A percentile compares a stretch with the other conserved stretches of the same genome.
These are phyloP conservation scores for Hypanus sabinus DNA, from an alignment of 2,113 vertebrate genomes.

Conservation along the genomic window DNA sequence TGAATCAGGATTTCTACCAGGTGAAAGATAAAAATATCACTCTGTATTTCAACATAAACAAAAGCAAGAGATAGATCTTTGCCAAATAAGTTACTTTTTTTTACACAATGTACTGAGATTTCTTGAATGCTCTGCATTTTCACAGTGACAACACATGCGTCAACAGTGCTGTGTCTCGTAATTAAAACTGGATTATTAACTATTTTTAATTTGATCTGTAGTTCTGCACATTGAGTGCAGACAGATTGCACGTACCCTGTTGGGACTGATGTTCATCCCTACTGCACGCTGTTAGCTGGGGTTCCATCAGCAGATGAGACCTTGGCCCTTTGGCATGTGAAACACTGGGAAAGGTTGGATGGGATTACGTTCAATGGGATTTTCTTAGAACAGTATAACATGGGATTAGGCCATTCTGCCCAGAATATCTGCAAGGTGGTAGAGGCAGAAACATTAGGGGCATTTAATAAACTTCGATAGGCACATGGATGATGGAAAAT, in stretches of 20 bases:
- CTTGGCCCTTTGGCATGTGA: not conserved
- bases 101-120: not conserved
- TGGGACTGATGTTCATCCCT: not conserved
- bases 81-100: not conserved
- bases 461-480: no score
- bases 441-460: no score
- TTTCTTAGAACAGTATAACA: no score
- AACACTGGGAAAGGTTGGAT: not conserved
- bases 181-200: not conserved
- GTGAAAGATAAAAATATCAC: not conserved
- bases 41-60: not conserved
- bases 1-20: not conserved
- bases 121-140: not conserved
- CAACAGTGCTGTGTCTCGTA: not conserved
- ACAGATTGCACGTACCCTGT: not conserved
- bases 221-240: not conserved
- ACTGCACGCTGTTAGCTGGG: not conserved
- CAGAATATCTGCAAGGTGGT: no score
- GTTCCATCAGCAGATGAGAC: not conserved
- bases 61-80: not conserved
- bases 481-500: no score
- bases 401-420: no score
- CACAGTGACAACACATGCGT: not conserved
- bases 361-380: not conserved
- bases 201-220: conserved; percentile 6